phyloP scores from a whole-genome alignment of 2,888 invertebrate genomes.

The Oxycera nigricornis region DNA sequence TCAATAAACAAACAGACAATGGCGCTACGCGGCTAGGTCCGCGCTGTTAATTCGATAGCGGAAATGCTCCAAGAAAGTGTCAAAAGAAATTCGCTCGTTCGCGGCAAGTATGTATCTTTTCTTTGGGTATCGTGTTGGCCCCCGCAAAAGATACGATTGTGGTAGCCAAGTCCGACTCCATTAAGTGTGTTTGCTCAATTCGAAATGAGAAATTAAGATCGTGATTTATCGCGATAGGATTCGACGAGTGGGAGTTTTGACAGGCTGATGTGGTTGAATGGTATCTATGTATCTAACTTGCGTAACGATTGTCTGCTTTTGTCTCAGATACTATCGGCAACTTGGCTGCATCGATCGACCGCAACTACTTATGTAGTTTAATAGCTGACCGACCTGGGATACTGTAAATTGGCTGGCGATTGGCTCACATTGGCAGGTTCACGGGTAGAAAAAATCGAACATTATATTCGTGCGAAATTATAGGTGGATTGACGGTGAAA shows the following conservation, averaged over 20 bases:
- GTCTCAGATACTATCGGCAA: too few relatives aligned
- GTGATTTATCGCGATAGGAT: slow-evolving; percentile 5
- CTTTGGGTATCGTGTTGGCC: neutral
- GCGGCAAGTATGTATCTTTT: neutral
- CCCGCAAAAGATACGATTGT: neutral
- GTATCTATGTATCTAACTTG: neutral
- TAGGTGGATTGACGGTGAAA: too few relatives aligned
- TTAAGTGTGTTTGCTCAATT: neutral
- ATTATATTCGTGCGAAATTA: too few relatives aligned
- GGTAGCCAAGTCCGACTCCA: neutral
- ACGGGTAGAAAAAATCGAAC: too few relatives aligned
- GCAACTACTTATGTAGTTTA: too few relatives aligned
- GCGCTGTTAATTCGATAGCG: slow-evolving; percentile 3
- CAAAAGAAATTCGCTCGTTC: slow-evolving; percentile 5
- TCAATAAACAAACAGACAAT: neutral
- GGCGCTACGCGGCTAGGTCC: neutral
- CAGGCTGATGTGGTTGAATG: neutral
- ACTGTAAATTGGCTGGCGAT: too few relatives aligned
- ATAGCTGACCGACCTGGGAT: too few relatives aligned
- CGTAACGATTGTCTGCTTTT: neutral
- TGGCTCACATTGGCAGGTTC: too few relatives aligned
- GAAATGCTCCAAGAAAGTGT: slow-evolving; percentile 10
- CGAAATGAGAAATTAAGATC: slow-evolving; percentile 2
- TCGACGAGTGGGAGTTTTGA: neutral
- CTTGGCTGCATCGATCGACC: too few relatives aligned